A percentile compares a stretch with the other conserved stretches of the same genome.
Conservation (phyloP, 2,797 vertebrate genomes). For the Sebastes baramenuke region DNA sequence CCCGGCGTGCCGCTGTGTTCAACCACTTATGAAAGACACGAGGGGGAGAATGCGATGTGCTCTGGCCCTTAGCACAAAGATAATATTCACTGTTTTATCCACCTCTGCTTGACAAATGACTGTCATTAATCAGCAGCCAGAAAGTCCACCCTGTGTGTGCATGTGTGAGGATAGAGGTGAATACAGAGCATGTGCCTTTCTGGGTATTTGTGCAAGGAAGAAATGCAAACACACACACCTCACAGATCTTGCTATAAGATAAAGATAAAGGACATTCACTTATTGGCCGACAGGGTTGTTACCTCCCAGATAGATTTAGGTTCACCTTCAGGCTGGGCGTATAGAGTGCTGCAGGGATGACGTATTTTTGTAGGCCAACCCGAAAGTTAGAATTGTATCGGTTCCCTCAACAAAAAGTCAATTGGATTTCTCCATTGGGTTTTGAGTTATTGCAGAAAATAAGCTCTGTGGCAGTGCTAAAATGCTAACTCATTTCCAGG, state of each 20-base stretch:
- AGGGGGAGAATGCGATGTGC: conserved; percentile 64
- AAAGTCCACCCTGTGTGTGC: conserved; percentile 31
- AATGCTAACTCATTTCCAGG: too few relatives aligned
- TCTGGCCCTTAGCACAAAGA: conserved; percentile 76
- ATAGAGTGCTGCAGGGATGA: too few relatives aligned
- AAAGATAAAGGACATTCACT: conserved; percentile 30
- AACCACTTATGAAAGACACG: conserved; percentile 80
- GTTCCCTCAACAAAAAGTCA: too few relatives aligned
- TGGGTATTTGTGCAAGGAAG: conserved; percentile 48
- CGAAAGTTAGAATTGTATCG: too few relatives aligned
- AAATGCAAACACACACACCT: conserved; percentile 37
- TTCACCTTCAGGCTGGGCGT: conserved; percentile 8
- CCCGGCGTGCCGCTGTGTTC: conserved; percentile 64
- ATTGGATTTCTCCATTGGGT: too few relatives aligned
- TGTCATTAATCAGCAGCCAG: conserved; percentile 77
- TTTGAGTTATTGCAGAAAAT: too few relatives aligned
- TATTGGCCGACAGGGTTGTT: background rate
- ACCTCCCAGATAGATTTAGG: background rate
- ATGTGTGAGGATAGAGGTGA: conserved; percentile 40
- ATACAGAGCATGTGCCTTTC: conserved; percentile 29
- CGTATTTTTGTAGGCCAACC: too few relatives aligned
- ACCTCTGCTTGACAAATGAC: conserved; percentile 79
- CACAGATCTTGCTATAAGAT: conserved; percentile 15
- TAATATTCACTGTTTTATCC: conserved; percentile 83
- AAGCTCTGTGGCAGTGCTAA: too few relatives aligned